A percentile compares a stretch with the other conserved stretches of the same genome.
Evolutionary conservation across 64 coral and sea anemone species (phyloP).

Genomic region (Exaiptasia diaphana): DNA sequence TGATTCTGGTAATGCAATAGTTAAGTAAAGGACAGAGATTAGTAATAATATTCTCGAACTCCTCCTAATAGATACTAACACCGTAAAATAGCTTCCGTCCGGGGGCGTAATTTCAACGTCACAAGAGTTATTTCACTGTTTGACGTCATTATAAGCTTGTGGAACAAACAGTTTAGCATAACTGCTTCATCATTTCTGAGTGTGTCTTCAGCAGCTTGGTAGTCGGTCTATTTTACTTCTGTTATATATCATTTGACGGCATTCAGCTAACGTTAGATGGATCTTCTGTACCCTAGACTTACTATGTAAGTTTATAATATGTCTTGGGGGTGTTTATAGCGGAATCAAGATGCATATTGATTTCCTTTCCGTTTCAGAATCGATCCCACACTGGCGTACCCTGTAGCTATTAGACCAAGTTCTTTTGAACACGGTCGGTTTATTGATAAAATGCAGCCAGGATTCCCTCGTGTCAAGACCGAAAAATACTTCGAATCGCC

Average conservation of each 20-base stretch:
- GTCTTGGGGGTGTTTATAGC: not conserved
- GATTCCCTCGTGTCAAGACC: conserved; percentile 60
- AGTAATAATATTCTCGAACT: no score
- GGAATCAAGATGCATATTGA: not conserved
- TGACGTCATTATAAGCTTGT: no score
- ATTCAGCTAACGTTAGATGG: not conserved
- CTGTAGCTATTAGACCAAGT: conserved; percentile 72
- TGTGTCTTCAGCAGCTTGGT: no score
- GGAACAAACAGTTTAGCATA: no score
- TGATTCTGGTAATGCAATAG: no score
- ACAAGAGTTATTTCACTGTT: no score
- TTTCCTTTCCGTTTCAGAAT: conserved; percentile 39
- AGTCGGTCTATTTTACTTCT: no score
- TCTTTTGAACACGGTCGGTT: conserved; percentile 85
- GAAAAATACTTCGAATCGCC: conserved; percentile 62
- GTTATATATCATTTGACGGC: not conserved
- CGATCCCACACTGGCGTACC: conserved; percentile 79
- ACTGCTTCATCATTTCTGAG: no score
- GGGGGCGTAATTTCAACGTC: no score
- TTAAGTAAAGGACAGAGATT: no score
- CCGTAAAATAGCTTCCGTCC: no score
- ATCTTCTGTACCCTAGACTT: not conserved
- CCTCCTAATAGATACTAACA: no score
- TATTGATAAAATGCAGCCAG: conserved; percentile 87
- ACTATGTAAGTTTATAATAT: not conserved